Conservation (phyloP, 2,113 vertebrate species). For the Saimiri boliviensis region DNA sequence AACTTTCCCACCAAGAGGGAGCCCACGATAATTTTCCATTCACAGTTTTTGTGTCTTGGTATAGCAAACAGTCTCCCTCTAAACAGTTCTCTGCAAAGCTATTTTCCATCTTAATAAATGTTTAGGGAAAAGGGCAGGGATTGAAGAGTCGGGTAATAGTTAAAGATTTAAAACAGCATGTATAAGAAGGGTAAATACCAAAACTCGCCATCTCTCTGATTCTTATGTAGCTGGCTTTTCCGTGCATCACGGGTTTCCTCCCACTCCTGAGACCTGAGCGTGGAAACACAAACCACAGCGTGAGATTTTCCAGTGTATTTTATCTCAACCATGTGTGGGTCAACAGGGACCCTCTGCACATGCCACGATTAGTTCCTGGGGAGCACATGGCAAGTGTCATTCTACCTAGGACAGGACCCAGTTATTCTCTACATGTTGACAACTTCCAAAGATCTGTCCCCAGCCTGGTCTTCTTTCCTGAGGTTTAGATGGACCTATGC, state of each 20-base stretch:
- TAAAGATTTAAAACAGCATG: background rate
- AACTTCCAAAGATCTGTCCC: background rate
- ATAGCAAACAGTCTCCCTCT: background rate
- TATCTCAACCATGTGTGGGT: background rate
- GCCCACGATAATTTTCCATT: too few species aligned
- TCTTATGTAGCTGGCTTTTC: slow-evolving; percentile 68
- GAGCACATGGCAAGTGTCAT: background rate
- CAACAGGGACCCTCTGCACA: too few species aligned
- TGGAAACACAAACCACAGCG: background rate
- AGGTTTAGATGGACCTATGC: background rate
- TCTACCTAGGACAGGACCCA: background rate
- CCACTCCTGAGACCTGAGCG: slow-evolving; percentile 83
- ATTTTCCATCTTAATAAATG: background rate
- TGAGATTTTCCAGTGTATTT: background rate
- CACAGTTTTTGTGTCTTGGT: background rate
- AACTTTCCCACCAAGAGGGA: background rate
- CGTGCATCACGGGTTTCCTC: slow-evolving; percentile 12
- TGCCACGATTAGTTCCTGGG: background rate
- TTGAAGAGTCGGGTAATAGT: background rate
- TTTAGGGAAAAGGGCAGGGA: background rate
- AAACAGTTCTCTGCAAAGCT: background rate
- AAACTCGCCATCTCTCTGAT: slow-evolving; percentile 85
- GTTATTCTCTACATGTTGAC: background rate
- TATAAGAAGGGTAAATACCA: slow-evolving; percentile 79
- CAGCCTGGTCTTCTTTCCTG: background rate